Evolutionary conservation across 2,797 vertebrate species (phyloP).

Genomic region (Coracias cyanogaster): DNA sequence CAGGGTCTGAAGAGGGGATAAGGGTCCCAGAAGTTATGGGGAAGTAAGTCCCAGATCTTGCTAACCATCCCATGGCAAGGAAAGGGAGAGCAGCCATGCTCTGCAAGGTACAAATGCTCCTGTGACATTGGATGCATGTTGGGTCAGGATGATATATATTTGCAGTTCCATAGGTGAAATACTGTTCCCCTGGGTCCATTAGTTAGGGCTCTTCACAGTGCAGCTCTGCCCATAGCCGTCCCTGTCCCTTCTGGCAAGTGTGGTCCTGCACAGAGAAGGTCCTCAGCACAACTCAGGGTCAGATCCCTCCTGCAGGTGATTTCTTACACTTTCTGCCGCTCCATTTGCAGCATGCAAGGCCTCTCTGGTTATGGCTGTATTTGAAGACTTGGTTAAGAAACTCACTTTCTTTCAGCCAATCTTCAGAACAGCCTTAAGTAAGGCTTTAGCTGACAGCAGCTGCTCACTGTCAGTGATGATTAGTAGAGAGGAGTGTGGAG

Average conservation of each 20-base stretch:
- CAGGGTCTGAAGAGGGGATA: not conserved
- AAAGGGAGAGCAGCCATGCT: not conserved
- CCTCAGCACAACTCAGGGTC: not conserved
- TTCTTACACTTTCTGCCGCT: not conserved
- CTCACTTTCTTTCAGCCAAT: not conserved
- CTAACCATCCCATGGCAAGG: fast-evolving
- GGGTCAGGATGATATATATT: not conserved
- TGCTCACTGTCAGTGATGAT: not conserved
- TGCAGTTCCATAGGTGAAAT: not conserved
- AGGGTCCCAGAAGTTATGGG: not conserved
- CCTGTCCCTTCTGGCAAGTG: not conserved
- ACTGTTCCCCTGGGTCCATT: not conserved
- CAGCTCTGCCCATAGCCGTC: not conserved
- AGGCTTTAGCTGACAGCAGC: not conserved
- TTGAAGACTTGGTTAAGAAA: not conserved
- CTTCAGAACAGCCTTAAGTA: not conserved
- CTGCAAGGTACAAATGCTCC: not conserved
- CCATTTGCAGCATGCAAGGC: not conserved
- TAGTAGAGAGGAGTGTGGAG: not conserved
- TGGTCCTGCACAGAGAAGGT: not conserved
- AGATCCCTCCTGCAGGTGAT: not conserved
- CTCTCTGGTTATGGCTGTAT: not conserved
- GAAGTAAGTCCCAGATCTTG: not conserved
- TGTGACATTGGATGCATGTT: not conserved
- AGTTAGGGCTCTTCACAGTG: not conserved